Conservation (phyloP, 2,797 vertebrate species). For the Sebastes ruberrimus region DNA sequence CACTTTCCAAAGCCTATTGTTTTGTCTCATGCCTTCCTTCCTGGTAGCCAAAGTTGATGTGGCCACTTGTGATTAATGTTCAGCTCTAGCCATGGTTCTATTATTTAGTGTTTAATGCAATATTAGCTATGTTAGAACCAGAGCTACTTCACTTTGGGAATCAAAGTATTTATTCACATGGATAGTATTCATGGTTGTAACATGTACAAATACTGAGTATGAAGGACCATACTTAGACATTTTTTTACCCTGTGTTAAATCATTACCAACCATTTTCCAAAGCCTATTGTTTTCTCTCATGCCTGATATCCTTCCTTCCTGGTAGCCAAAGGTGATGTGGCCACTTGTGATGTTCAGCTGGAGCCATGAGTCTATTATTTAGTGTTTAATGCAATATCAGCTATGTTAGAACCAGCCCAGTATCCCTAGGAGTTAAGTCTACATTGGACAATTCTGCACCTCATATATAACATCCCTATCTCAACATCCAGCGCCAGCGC, state of each 20-base stretch:
- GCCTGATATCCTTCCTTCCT: neutral
- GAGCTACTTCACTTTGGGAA: neutral
- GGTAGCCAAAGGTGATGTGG: neutral
- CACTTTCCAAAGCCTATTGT: too few species aligned
- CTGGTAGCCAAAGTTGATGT: too few species aligned
- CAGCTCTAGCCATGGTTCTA: too few species aligned
- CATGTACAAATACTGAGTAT: neutral
- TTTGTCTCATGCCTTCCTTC: too few species aligned
- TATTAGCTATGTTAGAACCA: neutral
- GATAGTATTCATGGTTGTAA: neutral
- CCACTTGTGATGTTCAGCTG: neutral
- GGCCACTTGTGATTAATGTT: too few species aligned
- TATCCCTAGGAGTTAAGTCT: neutral
- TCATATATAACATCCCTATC: neutral
- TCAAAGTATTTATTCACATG: neutral
- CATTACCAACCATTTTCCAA: neutral
- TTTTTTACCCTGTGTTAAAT: neutral
- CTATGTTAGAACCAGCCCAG: neutral
- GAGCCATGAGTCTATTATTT: neutral
- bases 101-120: too few species aligned
- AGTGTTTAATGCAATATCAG: neutral
- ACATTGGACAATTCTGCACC: neutral
- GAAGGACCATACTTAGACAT: neutral
- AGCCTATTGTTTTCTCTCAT: neutral
- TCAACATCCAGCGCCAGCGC: neutral